A percentile compares a stretch with the other conserved stretches of the same genome.
These are phyloP conservation scores for Temnothorax nylanderi DNA, from an alignment of 1,140 invertebrate genomes.

Conservation along the genomic window DNA sequence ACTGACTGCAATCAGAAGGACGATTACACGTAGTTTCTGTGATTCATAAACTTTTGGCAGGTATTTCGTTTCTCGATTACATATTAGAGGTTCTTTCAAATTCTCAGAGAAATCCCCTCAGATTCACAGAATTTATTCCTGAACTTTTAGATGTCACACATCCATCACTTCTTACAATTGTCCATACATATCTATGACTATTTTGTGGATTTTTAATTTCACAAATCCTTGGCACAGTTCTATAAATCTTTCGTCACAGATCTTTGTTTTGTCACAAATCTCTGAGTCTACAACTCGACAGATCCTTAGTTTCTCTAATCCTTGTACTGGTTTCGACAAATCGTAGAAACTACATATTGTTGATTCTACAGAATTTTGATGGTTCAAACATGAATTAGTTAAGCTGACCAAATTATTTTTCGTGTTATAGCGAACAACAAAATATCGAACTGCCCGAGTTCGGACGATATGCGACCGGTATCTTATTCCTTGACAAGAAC, in stretches of 20 bases:
- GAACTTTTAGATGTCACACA: neutral
- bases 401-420: conserved; percentile 4
- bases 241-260: conserved; percentile 6
- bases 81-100: neutral
- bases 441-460: conserved; percentile 93
- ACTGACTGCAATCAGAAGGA: neutral
- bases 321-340: neutral
- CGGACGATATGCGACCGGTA: conserved; percentile 98
- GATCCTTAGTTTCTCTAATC: neutral
- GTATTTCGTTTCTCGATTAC: neutral
- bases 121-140: neutral
- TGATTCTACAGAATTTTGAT: neutral
- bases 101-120: neutral
- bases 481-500: conserved; percentile 95
- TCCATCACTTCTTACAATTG: neutral
- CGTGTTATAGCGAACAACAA: conserved; percentile 86
- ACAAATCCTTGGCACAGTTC: conserved; percentile 17
- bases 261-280: neutral
- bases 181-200: neutral
- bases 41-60: neutral
- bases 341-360: neutral
- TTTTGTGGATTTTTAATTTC: neutral
- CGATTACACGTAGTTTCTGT: neutral
- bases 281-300: neutral
- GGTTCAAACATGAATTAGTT: neutral